Evolutionary conservation across 2,888 invertebrate genomes (phyloP), one percentile per base, ranked within the genome.

Genomic region (Spodoptera picta): DNA sequence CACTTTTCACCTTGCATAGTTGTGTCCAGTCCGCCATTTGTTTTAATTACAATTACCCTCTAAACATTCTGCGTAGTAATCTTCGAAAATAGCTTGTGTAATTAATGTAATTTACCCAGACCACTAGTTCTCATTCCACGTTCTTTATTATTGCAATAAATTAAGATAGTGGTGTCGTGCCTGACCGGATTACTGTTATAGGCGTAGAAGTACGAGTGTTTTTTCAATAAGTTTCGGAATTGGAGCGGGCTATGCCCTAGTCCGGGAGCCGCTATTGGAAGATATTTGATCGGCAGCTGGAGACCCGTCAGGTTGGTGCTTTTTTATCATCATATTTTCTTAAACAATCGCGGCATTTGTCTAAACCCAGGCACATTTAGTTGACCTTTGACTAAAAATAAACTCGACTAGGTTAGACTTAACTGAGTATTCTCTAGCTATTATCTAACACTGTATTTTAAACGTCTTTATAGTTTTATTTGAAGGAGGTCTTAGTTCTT

Each of bases 201-300:
- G 69, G 63, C 31, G 54, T 56, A 51, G 24, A 48, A 74, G 54
- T 60, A 50, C 53, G 50, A 74, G 72, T 74, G 70, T 69, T 74
- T 64, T 43, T 58, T 52, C 65, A 31, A 36, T 60, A 57, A 60
- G 53, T 48, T 54, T 57, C 12, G 56, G 54, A 57, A 42, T 56
- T 7, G 60, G 69, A 48, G 45, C 50, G 64, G 72, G 72, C 74
- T 59, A 72, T 72, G 72, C 74, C 69, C 74, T 72, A 73, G 60
- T 60, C 69, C 9, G 55, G 41, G 57, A 55, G 50, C 50, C 45
- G 48, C 36, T 19, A 27, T 45, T 43, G 19, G 60, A 60, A 74
- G 60, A 73, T 72, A 57, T 57, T 48, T 58, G 46, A 60, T 64
- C 50, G 23, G 69, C 71, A 49, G 69, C 72, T 69, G 74, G 69